Evolutionary conservation across 2,113 vertebrate species (phyloP), one percentile per base, ranked within the genome.

Genomic region (Aleadryas rufinucha): DNA sequence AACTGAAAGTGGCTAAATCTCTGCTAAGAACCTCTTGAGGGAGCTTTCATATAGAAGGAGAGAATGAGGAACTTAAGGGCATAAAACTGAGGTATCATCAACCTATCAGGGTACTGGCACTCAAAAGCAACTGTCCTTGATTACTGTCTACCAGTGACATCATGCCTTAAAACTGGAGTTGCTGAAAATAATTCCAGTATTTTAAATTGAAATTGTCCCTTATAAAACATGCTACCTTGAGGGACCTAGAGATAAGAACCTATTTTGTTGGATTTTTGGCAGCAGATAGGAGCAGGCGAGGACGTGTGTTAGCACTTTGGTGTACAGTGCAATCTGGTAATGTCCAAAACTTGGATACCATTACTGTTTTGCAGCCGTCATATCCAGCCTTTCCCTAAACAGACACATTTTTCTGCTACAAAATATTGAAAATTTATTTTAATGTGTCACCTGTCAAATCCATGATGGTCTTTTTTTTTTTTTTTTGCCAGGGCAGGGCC

Each of bases 101-200:
- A 68, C 79, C 63, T 84, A 74, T 75, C 75, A 84, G 52, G 54
- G 37, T 52, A 39, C 28, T 87, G 83, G 82, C 72, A 57, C 77
- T 95, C 71, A 84, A 57, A 87, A 92, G 89, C 76, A 84, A 61
- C 95, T 92, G 72, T 90, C 90, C 53, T 87, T 95, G 90, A 71
- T 80, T 76, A 61, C 68, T 61, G 59, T 47, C 54, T 92, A 75
- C 87, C 81, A 90, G 44, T 95, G 75, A 86, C 59, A 78, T 94
- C 84, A 79, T 41, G 37, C 31, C 66, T 84, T 95, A 78, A 96
- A 94, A 84, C n/a, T 76, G 76, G 80, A 77, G 41, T 47, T 65
- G 53, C 80, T 94, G 81, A 95, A 95, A 93, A 91, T 83, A 84
- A 90, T 87, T 78, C 39, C 56, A 63, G 76, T 72, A 53, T 86